Conservation (phyloP, 2,797 vertebrate species). For the Alfaro cultratus region DNA sequence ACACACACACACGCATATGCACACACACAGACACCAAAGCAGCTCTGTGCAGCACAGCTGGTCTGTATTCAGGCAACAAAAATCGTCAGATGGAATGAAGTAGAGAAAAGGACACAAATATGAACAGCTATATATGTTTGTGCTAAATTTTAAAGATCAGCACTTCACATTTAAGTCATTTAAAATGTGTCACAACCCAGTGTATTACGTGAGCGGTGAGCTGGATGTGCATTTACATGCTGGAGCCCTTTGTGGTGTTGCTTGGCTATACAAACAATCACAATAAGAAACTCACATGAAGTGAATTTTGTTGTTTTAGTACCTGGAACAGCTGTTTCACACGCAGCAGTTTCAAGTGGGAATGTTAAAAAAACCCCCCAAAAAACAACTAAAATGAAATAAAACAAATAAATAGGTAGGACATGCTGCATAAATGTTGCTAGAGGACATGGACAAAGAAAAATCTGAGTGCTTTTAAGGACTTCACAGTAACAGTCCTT, state of each 20-base stretch:
- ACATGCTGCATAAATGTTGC: not conserved
- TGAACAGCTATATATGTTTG: slow-evolving; percentile 19
- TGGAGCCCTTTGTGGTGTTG: not conserved
- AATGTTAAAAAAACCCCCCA: not conserved
- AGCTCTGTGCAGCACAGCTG: slow-evolving; percentile 51
- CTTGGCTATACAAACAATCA: not conserved
- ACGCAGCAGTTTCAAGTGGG: too few species aligned
- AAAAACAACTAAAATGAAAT: not conserved
- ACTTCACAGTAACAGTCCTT: not conserved
- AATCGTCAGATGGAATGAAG: slow-evolving; percentile 43
- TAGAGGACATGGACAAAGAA: not conserved
- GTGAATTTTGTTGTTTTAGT: not conserved
- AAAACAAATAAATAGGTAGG: too few species aligned
- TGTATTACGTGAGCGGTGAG: not conserved
- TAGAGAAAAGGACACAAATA: slow-evolving; percentile 21
- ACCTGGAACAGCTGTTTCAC: not conserved
- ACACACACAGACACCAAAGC: slow-evolving; percentile 26
- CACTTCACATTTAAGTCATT: not conserved
- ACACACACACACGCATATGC: not conserved
- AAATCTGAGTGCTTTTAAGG: not conserved
- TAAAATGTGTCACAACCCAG: not conserved
- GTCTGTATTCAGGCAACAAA: slow-evolving; percentile 33
- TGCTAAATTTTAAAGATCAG: slow-evolving; percentile 21
- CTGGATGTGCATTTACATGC: not conserved
- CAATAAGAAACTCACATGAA: not conserved